phyloP scores from a whole-genome alignment of 2,888 invertebrate genomes.

The Drosophila robusta region DNA sequence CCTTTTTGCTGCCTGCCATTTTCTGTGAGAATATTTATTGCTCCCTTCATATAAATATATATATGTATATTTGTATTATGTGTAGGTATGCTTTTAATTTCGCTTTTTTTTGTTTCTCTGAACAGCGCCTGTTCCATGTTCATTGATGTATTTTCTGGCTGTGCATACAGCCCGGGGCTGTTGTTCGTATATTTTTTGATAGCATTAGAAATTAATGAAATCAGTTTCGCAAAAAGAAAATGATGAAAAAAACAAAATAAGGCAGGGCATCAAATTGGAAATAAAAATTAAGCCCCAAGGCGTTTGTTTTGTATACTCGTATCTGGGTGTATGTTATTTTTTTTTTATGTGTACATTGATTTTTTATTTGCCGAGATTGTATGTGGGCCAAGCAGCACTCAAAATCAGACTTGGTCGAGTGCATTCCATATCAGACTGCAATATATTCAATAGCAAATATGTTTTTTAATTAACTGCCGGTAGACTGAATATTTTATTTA shows the following conservation, averaged over 20 bases:
- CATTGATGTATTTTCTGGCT: constrained; percentile 63
- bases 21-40: constrained; percentile 49
- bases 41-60: constrained; percentile 23
- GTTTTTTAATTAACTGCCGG: constrained; percentile 52
- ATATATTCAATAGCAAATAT: constrained; percentile 31
- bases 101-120: constrained; percentile 23
- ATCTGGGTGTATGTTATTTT: constrained; percentile 19
- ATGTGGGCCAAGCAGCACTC: constrained; percentile 1
- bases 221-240: constrained; percentile 56
- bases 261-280: constrained; percentile 57
- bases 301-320: constrained; percentile 35
- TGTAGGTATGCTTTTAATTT: constrained; percentile 11
- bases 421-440: constrained; percentile 15
- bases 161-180: constrained; percentile 52
- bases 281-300: constrained; percentile 55
- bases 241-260: constrained; percentile 17
- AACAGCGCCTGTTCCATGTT: constrained; percentile 29
- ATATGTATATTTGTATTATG: constrained; percentile 12
- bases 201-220: constrained; percentile 80
- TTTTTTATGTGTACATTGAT: constrained; percentile 33
- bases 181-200: constrained; percentile 64
- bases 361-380: constrained; percentile 26
- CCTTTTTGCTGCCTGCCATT: constrained; percentile 29
- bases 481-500: constrained; percentile 25
- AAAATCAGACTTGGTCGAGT: constrained; percentile 9